These are phyloP conservation scores for Melitaea athalia DNA, from an alignment of 2,888 invertebrate genomes.

Conservation along the genomic window DNA sequence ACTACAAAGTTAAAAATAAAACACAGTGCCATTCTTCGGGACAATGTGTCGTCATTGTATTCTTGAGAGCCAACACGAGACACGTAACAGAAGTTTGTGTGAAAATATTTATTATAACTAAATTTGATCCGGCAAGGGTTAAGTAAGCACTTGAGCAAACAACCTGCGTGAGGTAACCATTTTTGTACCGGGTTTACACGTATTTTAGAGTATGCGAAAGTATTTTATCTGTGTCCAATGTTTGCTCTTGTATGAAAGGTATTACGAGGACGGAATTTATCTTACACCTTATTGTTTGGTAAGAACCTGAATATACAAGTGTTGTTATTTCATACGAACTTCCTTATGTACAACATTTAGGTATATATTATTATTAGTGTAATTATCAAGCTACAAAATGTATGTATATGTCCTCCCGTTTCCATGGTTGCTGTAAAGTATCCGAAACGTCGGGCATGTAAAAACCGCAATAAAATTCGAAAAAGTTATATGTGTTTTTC, in stretches of 20 bases:
- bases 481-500: no score
- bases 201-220: slow-evolving; percentile 23
- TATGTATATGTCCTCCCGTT: no score
- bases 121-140: slow-evolving; percentile 51
- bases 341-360: no score
- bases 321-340: no score
- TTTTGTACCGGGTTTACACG: slow-evolving; percentile 37
- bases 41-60: slow-evolving; percentile 38
- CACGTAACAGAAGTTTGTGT: slow-evolving; percentile 49
- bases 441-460: no score
- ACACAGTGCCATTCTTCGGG: background rate
- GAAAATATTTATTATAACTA: slow-evolving; percentile 60
- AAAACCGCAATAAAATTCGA: no score
- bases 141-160: slow-evolving; percentile 52
- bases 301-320: background rate
- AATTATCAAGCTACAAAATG: no score
- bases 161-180: slow-evolving; percentile 44
- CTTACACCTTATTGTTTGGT: background rate
- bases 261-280: background rate
- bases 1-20: background rate
- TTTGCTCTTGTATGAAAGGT: slow-evolving; percentile 19
- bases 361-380: no score
- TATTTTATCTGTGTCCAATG: slow-evolving; percentile 25
- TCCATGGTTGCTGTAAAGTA: no score
- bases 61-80: slow-evolving; percentile 50